Evolutionary conservation across 2,797 vertebrate species (phyloP), one percentile per base, ranked within the genome.

Genomic region (Sorex maritimensis): DNA sequence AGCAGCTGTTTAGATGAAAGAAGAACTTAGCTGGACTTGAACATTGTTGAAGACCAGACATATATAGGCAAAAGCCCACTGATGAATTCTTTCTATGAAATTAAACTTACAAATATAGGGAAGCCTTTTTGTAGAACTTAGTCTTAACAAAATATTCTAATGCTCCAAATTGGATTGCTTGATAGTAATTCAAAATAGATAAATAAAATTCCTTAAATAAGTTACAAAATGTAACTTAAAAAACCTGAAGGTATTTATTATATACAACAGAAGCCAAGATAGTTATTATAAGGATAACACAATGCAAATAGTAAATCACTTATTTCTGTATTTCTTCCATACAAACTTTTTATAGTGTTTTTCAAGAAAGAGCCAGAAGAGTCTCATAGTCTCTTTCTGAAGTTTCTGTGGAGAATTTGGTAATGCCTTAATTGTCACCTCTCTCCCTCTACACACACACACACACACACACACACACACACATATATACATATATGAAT

Each of bases 1-100:
- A 80, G 30, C 91, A 95, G 82, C 77, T 94, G 88, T 41, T 84
- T 65, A 38, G 44, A 71, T 79, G 86, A 90, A 96, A 92, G 67
- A 34, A 93, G 28, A 74, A 58, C 69, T 88, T 78, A 93, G 75
- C 77, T 95, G 90, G 67, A 93, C 90, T 95, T 86, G 89, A 94
- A 94, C 49, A 67, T 69, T 61, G 4, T 80, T 91, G 73, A 94
- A 92, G 73, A 30, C 80, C 75, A 86, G 81, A 69, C 49, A 74
- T 82, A 28, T 71, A 88, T 71, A 90, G 65, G 58, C 65, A 92
- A 82, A 92, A 83, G 26, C 49, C 41, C 23, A n/a, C 49, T 67
- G 38, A 49, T 46, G 34, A 83, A 7, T 17, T 71, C 14, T 74
- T 86, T 65, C 41, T 58, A 0, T 65, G 55, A n/a, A 88, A 65